Percentiles rank a stretch among this genome's conserved stretches.
These are phyloP conservation scores for Tinea trinotella DNA, from an alignment of 2,888 invertebrate genomes.

Conservation along the genomic window DNA sequence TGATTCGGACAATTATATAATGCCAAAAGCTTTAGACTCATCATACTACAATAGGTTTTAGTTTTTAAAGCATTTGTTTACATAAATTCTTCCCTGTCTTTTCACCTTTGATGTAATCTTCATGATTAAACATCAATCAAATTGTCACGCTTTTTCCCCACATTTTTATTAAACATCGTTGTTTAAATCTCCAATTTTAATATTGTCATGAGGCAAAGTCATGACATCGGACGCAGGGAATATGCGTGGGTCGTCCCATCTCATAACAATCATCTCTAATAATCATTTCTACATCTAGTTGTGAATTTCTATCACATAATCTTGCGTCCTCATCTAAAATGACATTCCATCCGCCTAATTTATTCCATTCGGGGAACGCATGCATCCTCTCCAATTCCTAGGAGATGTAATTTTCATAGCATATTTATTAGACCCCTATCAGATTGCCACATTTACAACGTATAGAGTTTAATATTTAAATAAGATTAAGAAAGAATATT, in stretches of 20 bases:
- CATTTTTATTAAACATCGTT: neutral
- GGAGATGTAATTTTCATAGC: neutral
- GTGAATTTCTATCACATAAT: slow-evolving; percentile 3
- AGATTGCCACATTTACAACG: neutral
- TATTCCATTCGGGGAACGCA: slow-evolving; percentile 1
- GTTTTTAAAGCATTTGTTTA: too few species aligned
- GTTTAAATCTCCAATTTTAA: neutral
- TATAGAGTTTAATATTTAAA: neutral
- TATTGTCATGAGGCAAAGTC: neutral
- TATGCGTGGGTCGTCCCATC: neutral
- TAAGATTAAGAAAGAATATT: slow-evolving; percentile 14
- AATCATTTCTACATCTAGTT: neutral
- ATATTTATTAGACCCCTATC: neutral
- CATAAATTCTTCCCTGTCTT: too few species aligned
- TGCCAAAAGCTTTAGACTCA: too few species aligned
- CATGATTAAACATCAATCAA: too few species aligned
- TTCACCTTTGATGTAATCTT: too few species aligned
- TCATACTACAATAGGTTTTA: too few species aligned
- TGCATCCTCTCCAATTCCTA: neutral
- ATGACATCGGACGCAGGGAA: neutral
- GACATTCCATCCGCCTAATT: slow-evolving; percentile 5
- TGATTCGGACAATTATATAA: neutral
- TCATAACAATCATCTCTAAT: neutral
- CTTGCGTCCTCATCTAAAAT: slow-evolving; percentile 3
- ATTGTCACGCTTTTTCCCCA: too few species aligned